These are phyloP conservation scores for Characodon lateralis DNA, from an alignment of 2,797 vertebrate species.

Conservation along the genomic window DNA sequence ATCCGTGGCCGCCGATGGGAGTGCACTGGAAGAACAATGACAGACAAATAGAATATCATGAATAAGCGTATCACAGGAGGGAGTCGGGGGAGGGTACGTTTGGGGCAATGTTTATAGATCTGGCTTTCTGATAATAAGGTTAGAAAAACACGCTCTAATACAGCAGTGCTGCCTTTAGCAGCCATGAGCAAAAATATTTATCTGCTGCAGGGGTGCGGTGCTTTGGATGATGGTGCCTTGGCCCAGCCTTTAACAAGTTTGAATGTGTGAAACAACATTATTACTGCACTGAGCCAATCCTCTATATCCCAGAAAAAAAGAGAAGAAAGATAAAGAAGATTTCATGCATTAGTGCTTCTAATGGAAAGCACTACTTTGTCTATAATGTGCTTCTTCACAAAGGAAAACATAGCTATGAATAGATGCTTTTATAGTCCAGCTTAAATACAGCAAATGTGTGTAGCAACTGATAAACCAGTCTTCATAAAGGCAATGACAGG, in stretches of 20 bases:
- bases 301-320: neutral
- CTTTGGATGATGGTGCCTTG: neutral
- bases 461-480: neutral
- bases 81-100: neutral
- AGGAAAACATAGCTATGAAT: neutral
- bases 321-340: neutral
- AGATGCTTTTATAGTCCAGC: neutral
- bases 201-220: neutral
- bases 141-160: neutral
- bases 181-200: neutral
- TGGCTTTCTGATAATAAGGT: neutral
- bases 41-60: constrained; percentile 10
- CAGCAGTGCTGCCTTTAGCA: neutral
- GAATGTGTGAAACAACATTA: neutral
- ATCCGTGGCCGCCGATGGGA: constrained; percentile 92
- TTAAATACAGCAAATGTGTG: neutral
- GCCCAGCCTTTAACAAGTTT: neutral
- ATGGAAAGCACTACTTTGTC: neutral
- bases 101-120: neutral
- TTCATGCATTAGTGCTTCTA: neutral
- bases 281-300: neutral
- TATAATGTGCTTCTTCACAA: neutral
- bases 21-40: constrained; percentile 84
- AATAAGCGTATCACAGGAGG: constrained; percentile 10
- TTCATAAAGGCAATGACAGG: neutral